These are phyloP conservation scores for Cerastoderma edule DNA, from an alignment of 2,888 invertebrate genomes.

Conservation along the genomic window DNA sequence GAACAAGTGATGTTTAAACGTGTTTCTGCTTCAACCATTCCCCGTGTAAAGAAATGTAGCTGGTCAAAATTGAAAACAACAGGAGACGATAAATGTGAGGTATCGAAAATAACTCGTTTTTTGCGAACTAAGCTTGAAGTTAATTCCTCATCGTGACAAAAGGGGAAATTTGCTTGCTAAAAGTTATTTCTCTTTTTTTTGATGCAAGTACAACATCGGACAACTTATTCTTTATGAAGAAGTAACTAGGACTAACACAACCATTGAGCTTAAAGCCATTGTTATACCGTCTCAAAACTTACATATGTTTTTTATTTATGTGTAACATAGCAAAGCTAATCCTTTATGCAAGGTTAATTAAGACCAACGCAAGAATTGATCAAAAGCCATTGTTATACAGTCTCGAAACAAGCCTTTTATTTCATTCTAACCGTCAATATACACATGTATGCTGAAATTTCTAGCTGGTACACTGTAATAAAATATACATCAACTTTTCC, in stretches of 20 bases:
- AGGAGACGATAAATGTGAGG: too few relatives aligned
- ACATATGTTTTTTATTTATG: neutral
- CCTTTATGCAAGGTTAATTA: neutral
- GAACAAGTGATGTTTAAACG: neutral
- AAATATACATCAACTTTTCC: too few relatives aligned
- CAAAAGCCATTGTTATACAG: too few relatives aligned
- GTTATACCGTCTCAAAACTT: neutral
- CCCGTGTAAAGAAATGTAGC: too few relatives aligned
- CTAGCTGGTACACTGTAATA: too few relatives aligned
- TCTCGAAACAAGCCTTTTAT: too few relatives aligned
- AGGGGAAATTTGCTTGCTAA: constrained; percentile 5
- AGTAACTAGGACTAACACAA: neutral
- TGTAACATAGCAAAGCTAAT: neutral
- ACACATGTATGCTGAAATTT: too few relatives aligned
- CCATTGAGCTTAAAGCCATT: neutral
- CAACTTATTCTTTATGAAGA: neutral
- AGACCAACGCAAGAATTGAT: neutral
- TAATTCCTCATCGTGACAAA: neutral
- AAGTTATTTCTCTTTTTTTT: neutral
- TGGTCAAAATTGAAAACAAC: too few relatives aligned
- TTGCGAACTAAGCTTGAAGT: neutral
- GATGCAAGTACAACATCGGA: neutral
- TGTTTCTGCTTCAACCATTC: neutral
- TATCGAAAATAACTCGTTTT: neutral
- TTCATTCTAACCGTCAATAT: too few relatives aligned